These are phyloP conservation scores for Sitophilus oryzae DNA, from an alignment of 1,140 invertebrate species.

Conservation along the genomic window DNA sequence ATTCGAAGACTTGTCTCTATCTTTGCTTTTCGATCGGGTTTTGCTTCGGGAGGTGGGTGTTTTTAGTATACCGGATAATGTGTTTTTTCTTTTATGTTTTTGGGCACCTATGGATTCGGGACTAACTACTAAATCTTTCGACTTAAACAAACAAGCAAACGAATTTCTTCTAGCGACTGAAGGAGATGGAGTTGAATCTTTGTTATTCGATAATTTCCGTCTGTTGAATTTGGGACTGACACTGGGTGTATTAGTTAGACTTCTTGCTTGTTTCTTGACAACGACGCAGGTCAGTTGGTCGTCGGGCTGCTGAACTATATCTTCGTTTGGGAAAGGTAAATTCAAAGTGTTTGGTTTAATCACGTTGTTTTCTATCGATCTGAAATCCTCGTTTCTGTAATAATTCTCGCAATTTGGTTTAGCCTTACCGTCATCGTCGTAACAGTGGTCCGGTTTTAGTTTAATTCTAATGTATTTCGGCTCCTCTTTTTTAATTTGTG, in stretches of 20 bases:
- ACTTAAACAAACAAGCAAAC: conserved; percentile 71
- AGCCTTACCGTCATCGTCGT: conserved; percentile 52
- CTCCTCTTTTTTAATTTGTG: conserved; percentile 32
- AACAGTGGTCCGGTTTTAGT: conserved; percentile 59
- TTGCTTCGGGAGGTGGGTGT: conserved; percentile 43
- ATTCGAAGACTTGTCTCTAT: conserved; percentile 45
- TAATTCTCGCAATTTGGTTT: conserved; percentile 51
- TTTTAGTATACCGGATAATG: conserved; percentile 38
- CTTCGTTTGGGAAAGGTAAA: conserved; percentile 10
- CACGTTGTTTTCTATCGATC: neutral
- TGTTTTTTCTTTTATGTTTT: conserved; percentile 30
- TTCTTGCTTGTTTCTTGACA: conserved; percentile 30
- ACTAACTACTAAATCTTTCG: conserved; percentile 53
- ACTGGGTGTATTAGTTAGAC: conserved; percentile 36
- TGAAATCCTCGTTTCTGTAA: neutral
- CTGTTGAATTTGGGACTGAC: conserved; percentile 37
- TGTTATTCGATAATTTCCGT: conserved; percentile 47
- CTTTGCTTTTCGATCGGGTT: conserved; percentile 60
- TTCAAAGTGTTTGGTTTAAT: conserved; percentile 10
- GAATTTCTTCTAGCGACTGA: conserved; percentile 69
- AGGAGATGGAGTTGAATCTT: conserved; percentile 50
- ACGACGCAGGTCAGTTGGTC: conserved; percentile 4
- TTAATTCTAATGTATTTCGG: conserved; percentile 58
- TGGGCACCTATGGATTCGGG: conserved; percentile 58
- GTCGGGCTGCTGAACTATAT: neutral